Evolutionary conservation across 2,888 invertebrate genomes (phyloP), one percentile per base, ranked within the genome.

Genomic region (Limenitis camilla): DNA sequence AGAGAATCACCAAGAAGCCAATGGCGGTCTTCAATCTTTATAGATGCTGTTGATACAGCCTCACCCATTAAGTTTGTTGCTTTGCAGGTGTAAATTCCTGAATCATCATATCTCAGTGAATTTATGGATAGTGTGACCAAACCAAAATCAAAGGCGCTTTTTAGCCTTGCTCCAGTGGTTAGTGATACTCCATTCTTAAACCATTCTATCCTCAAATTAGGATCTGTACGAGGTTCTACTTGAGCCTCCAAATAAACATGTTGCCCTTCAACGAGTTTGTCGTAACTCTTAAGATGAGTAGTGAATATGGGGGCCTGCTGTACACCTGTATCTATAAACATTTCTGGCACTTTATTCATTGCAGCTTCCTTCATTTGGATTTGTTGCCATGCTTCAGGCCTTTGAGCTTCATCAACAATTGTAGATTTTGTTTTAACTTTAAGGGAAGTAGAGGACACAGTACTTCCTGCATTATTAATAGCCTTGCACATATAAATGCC

Each of bases 101-200:
- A 96, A 81, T 99, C 98, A 67, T 97, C 96, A 44, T 92, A 91
- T 65, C 97, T 91, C 40, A 97, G 72, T 3, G 96, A 93, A 71
- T 96, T 95, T 56, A 98, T 93, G 10, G 97, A 96, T 30, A 98
- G 81, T 0, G 97, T 96, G 0, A 99, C 98, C 56, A 97, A 90
- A 43, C 99, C 99, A 80, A 99, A 99, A 76, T 99, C 99, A 71
- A 98, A 96, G 29, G 96, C 95, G 64, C 97, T 97, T 71, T 96
- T 93, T 58, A 98, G 90, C 63, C 98, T 91, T 33, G 97, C 94
- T 62, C 96, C 96, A 55, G 95, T 95, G 54, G 94, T 94, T 11
- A 96, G 87, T 0, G 94, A 90, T 41, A 94, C 82, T n/a, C 96
- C 95, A 72, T 96, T 97, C 73, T 96, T 96, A 79, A 94, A 96